Percentiles rank a stretch among this genome's conserved stretches.
Evolutionary conservation across 2,113 vertebrate genomes (phyloP).

Genomic region (Actinemys pallida): DNA sequence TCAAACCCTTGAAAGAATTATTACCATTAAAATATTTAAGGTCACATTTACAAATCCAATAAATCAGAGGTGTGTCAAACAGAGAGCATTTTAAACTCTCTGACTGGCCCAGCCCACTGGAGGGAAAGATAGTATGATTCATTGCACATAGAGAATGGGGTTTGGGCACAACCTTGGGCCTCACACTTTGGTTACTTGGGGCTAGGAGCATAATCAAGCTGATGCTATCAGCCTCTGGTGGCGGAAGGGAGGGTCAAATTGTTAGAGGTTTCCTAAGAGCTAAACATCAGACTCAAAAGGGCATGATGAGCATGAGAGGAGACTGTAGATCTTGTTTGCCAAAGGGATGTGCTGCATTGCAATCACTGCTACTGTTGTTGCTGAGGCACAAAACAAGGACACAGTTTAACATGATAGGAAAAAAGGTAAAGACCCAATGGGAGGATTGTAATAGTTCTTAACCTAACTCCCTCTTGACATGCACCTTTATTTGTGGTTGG

Average conservation of each 20-base stretch:
- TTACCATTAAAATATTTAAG: conserved; percentile 79
- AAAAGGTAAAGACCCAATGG: not conserved
- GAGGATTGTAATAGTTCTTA: not conserved
- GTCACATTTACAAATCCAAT: conserved; percentile 76
- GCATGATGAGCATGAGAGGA: not conserved
- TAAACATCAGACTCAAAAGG: not conserved
- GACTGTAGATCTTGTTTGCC: not conserved
- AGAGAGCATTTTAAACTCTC: conserved; percentile 34
- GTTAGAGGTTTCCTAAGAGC: not conserved
- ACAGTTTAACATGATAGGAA: no score
- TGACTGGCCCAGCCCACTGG: not conserved
- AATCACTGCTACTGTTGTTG: not conserved
- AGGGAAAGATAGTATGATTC: not conserved
- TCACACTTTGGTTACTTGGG: rapidly evolving
- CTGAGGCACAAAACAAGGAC: not conserved
- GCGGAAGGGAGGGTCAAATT: not conserved
- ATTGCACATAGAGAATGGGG: rapidly evolving
- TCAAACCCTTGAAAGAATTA: conserved; percentile 77
- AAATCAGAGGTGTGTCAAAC: conserved; percentile 71
- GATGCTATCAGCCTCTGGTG: not conserved
- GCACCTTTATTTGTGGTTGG: not conserved
- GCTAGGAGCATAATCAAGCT: not conserved
- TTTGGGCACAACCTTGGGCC: not conserved
- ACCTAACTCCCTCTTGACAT: not conserved
- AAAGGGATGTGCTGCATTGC: not conserved